Evolutionary conservation across 1,140 invertebrate species (phyloP).

Genomic region (Planococcus citri): DNA sequence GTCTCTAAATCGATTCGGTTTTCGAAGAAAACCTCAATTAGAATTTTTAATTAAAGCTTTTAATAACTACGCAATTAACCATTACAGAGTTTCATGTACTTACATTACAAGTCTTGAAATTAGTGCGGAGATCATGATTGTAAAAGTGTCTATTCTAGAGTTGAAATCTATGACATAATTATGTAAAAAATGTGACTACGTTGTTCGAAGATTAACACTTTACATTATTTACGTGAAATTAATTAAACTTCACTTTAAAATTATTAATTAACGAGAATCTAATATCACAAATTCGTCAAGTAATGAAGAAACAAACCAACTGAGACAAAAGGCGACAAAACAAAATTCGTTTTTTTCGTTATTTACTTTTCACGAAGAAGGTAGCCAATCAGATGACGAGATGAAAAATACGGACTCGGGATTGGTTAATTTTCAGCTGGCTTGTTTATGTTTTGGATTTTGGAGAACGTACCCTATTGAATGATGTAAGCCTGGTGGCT

Average conservation of each 20-base stretch:
- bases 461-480: too few relatives aligned
- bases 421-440: too few relatives aligned
- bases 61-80: background rate
- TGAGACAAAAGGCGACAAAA: background rate
- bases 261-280: background rate
- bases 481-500: too few relatives aligned
- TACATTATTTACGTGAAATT: background rate
- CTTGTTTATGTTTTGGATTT: too few relatives aligned
- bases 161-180: background rate
- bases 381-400: too few relatives aligned
- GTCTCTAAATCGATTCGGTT: too few relatives aligned
- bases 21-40: too few relatives aligned
- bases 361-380: background rate
- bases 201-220: background rate
- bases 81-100: background rate
- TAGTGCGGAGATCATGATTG: background rate
- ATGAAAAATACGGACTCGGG: too few relatives aligned
- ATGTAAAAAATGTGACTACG: background rate
- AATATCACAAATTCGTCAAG: background rate
- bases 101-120: background rate
- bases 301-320: background rate
- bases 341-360: background rate
- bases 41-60: too few relatives aligned
- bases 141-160: background rate
- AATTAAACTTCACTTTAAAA: too few relatives aligned